These are phyloP conservation scores for Podiceps cristatus DNA, from an alignment of 2,113 vertebrate species.

Conservation along the genomic window DNA sequence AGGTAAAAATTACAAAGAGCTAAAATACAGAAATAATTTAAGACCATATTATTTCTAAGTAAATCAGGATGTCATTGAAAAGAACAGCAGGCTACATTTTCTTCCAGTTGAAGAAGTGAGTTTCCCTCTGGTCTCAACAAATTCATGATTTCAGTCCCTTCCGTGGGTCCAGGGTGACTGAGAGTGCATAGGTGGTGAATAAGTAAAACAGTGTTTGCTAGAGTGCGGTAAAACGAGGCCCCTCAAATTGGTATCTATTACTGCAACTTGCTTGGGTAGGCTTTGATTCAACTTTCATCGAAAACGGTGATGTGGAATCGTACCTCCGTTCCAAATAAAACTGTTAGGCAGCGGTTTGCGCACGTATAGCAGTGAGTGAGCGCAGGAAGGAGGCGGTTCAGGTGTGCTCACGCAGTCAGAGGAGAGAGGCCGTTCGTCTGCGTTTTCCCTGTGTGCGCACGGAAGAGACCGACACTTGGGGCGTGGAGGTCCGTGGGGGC, in stretches of 20 bases:
- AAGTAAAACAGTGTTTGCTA: not conserved
- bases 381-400: fast-evolving
- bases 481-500: fast-evolving
- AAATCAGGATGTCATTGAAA: not conserved
- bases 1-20: not conserved
- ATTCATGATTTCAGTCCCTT: not conserved
- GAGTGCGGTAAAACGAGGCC: not conserved
- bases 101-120: not conserved
- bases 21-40: not conserved
- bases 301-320: fast-evolving
- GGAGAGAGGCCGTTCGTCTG: fast-evolving
- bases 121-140: not conserved
- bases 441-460: not conserved
- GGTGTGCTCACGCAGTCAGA: not conserved
- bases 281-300: not conserved
- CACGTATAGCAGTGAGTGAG: not conserved
- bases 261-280: not conserved
- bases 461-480: fast-evolving
- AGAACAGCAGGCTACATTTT: not conserved
- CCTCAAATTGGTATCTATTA: too few relatives aligned
- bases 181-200: not conserved
- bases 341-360: too few relatives aligned
- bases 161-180: not conserved
- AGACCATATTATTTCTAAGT: not conserved
- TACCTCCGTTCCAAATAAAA: not conserved